Conservation (phyloP, 2,888 invertebrate species). For the Apodemia mormo region DNA sequence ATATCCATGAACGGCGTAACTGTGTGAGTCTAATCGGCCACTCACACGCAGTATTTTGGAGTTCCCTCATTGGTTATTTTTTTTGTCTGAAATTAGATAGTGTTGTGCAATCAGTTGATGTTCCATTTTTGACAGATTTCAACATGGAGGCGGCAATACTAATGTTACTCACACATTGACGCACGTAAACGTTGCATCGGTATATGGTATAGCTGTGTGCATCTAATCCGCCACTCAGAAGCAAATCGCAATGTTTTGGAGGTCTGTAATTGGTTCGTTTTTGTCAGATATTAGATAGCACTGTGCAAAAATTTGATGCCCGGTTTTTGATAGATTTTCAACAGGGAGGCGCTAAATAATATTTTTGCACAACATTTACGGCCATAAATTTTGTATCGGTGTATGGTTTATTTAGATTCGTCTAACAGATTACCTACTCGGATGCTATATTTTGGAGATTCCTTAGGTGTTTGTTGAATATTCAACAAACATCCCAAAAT, state of each 20-base stretch:
- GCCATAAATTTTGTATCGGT: too few relatives aligned
- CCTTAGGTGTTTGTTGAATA: too few relatives aligned
- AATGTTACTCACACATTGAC: slow-evolving; percentile 52
- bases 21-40: slow-evolving; percentile 71
- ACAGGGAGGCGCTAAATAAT: not conserved
- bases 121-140: not conserved
- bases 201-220: slow-evolving; percentile 48
- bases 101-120: not conserved
- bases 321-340: not conserved
- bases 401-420: too few relatives aligned
- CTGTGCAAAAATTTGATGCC: not conserved
- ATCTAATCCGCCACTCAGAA: slow-evolving; percentile 68
- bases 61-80: slow-evolving; percentile 31
- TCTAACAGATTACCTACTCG: too few relatives aligned
- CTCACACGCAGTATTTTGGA: slow-evolving; percentile 48
- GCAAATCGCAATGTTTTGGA: slow-evolving; percentile 36
- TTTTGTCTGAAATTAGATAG: slow-evolving; percentile 24
- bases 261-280: slow-evolving; percentile 30
- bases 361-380: not conserved
- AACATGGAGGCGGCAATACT: slow-evolving; percentile 26
- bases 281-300: slow-evolving; percentile 20
- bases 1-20: slow-evolving; percentile 20
- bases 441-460: too few relatives aligned
- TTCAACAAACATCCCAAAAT: too few relatives aligned
- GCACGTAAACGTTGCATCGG: slow-evolving; percentile 25